phyloP scores from a whole-genome alignment of 2,113 vertebrate genomes.

The Aptenodytes forsteri region DNA sequence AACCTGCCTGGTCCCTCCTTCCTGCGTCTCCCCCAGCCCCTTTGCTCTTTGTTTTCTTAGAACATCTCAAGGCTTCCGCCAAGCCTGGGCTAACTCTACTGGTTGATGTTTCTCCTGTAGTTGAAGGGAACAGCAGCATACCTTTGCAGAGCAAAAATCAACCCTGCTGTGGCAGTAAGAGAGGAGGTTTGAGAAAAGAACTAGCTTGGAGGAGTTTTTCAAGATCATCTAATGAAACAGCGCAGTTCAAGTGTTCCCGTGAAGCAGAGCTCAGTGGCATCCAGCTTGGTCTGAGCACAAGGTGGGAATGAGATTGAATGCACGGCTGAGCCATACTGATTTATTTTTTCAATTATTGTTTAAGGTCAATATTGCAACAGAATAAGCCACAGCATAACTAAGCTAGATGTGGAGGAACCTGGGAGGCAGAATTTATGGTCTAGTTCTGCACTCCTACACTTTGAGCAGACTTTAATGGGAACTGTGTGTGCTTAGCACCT shows the following conservation, averaged over 20 bases:
- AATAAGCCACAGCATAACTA: background rate
- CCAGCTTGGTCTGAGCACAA: fast-evolving
- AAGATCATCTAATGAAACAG: background rate
- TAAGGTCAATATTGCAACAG: slow-evolving; percentile 19
- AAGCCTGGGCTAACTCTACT: background rate
- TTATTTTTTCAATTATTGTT: slow-evolving; percentile 23
- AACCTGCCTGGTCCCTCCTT: background rate
- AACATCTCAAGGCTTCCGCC: background rate
- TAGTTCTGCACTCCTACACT: background rate
- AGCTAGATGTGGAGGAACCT: background rate
- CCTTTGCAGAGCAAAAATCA: background rate
- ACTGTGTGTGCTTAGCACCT: background rate
- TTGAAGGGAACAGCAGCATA: background rate
- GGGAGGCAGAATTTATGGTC: background rate
- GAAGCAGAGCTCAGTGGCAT: background rate
- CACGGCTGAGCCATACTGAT: background rate
- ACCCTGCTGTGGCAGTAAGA: background rate
- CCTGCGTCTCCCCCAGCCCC: background rate
- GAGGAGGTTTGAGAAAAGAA: background rate
- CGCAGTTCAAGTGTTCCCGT: fast-evolving
- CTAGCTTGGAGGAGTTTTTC: background rate
- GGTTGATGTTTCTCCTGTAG: background rate
- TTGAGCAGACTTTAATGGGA: background rate
- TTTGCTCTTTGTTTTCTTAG: background rate
- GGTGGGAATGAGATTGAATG: background rate